Evolutionary conservation across 1,140 invertebrate species (phyloP).

Genomic region (Carposina sasakii): DNA sequence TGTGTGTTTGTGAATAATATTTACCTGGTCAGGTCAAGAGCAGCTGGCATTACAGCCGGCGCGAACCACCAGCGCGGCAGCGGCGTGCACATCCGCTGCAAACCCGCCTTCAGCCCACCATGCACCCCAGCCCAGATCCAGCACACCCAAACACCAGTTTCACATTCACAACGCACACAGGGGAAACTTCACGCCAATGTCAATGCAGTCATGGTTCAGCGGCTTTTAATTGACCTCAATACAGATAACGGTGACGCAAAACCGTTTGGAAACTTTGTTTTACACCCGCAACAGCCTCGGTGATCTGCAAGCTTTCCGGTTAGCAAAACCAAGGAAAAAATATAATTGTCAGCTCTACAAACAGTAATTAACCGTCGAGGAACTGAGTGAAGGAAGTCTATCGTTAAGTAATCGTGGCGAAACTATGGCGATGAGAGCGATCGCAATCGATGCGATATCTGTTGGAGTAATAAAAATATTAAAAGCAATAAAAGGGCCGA

Average conservation of each 20-base stretch:
- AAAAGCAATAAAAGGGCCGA: slow-evolving; percentile 45
- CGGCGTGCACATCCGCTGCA: slow-evolving; percentile 66
- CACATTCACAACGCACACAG: slow-evolving; percentile 4
- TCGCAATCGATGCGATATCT: no score
- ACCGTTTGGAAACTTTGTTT: slow-evolving; percentile 37
- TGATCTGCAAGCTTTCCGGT: slow-evolving; percentile 27
- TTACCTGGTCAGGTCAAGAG: slow-evolving; percentile 68
- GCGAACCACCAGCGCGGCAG: slow-evolving; percentile 58
- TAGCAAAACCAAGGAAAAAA: slow-evolving; percentile 32
- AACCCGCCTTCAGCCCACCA: slow-evolving; percentile 28
- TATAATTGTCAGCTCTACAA: slow-evolving; percentile 22
- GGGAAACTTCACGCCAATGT: slow-evolving; percentile 29
- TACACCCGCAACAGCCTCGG: slow-evolving; percentile 28
- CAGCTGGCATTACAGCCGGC: slow-evolving; percentile 67
- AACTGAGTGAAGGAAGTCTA: slow-evolving; percentile 21
- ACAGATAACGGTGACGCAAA: slow-evolving; percentile 49
- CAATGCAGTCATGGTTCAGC: slow-evolving; percentile 51
- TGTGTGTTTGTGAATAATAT: slow-evolving; percentile 6
- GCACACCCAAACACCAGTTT: slow-evolving; percentile 13
- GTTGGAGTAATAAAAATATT: slow-evolving; percentile 49
- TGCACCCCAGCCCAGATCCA: slow-evolving; percentile 43
- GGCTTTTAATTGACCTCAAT: slow-evolving; percentile 44
- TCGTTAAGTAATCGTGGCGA: slow-evolving; percentile 16
- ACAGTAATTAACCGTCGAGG: slow-evolving; percentile 30
- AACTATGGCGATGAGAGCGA: no score